phyloP scores from a whole-genome alignment of 2,797 vertebrate species.

The Poeciliopsis infans region DNA sequence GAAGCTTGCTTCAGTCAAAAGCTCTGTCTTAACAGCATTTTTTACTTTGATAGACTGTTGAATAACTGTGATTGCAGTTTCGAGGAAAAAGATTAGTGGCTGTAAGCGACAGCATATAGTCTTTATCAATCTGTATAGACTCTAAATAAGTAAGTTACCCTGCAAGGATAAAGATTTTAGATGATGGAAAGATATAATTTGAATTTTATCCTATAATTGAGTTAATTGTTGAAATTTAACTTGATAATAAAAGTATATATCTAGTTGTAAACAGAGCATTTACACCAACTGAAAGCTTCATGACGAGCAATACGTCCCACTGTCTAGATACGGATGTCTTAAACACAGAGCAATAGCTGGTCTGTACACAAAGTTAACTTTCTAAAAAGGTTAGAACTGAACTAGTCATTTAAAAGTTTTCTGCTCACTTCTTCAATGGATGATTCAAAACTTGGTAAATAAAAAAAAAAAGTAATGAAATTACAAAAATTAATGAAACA shows the following conservation, averaged over 20 bases:
- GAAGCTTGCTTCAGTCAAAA: too few relatives aligned
- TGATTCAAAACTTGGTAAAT: not conserved
- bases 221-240: not conserved
- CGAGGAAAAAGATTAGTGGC: not conserved
- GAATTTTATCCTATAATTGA: not conserved
- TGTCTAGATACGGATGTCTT: not conserved
- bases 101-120: not conserved
- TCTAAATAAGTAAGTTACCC: not conserved
- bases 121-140: not conserved
- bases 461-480: conserved; percentile 1
- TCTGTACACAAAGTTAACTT: not conserved
- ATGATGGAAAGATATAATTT: not conserved
- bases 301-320: not conserved
- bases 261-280: not conserved
- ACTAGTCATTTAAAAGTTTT: not conserved
- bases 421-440: not conserved
- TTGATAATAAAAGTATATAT: not conserved
- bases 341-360: not conserved
- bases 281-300: not conserved
- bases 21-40: too few relatives aligned
- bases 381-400: not conserved
- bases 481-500: conserved; percentile 1
- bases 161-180: too few relatives aligned
- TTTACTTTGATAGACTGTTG: too few relatives aligned
- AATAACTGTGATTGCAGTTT: too few relatives aligned